Evolutionary conservation across 1,140 invertebrate species (phyloP), one percentile per base, ranked within the genome.

Genomic region (Diorhabda elongata): DNA sequence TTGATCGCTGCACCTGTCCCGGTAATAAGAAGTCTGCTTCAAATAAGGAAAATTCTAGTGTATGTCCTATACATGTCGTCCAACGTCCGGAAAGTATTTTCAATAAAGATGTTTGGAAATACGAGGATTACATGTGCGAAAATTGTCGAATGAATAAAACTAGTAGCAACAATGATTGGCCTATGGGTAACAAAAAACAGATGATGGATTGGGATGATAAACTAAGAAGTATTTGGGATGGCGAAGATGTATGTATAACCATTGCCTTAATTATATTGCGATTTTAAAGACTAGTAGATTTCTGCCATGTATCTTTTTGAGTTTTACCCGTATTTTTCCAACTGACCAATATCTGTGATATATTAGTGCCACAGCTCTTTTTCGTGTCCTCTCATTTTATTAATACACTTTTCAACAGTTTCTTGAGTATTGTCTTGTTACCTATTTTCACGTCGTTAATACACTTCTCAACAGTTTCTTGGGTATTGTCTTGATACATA

Each of bases 201-300:
- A 26, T 44, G 26, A 47, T 52, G 44, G 71, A 60, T 43, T 71
- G 47, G 65, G 69, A 68, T 67, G 70, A 69, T 47, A 47, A 73
- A 42, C 62, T 73, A 42, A 68, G 66, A 42, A 70, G 73, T 63
- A 76, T 76, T n/a, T 76, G 75, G 75, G 75, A 66, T 45, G 72
- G 71, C 5, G 70, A 68, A 47, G 73, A 72, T 67, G 69, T 71
- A 57, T 64, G 44, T 42, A 63, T 11, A 26, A 26, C 26, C 26
- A 26, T 26, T 26, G 26, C 26, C 26, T 26, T 26, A 26, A 26
- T 26, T 26, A 26, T 26, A 26, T 26, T 26, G 26, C 26, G 26
- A 26, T 26, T 26, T 26, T 26, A 26, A 26, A 26, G 26, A 26
- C 26, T 26, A 26, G 26, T 26, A 26, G 26, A 26, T 26, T 26